Percentiles rank a stretch among this genome's conserved stretches.
Conservation (phyloP, 2,113 vertebrate species). For the Hydrolagus affinis region DNA sequence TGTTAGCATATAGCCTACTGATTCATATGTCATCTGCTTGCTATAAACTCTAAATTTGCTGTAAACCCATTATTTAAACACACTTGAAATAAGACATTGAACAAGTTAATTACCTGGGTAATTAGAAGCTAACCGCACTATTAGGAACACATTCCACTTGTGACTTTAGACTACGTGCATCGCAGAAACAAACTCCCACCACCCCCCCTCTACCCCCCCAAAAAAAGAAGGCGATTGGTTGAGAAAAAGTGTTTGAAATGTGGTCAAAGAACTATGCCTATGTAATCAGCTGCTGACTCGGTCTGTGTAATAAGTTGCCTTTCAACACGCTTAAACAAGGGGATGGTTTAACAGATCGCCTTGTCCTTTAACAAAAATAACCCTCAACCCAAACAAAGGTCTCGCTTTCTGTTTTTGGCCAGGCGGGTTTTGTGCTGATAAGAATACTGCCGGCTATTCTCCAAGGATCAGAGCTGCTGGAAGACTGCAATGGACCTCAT, state of each 20-base stretch:
- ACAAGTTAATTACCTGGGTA: conserved; percentile 40
- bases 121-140: conserved; percentile 61
- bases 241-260: conserved; percentile 42
- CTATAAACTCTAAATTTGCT: conserved; percentile 40
- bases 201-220: too few species aligned
- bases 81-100: conserved; percentile 34
- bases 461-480: conserved; percentile 65
- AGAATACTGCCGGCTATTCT: conserved; percentile 69
- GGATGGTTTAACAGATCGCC: conserved; percentile 67
- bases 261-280: conserved; percentile 43
- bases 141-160: conserved; percentile 54
- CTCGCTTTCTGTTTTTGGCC: conserved; percentile 60
- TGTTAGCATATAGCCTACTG: conserved; percentile 51
- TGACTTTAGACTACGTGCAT: conserved; percentile 53
- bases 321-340: conserved; percentile 62
- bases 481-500: conserved; percentile 68
- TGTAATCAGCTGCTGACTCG: conserved; percentile 47
- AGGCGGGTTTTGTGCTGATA: conserved; percentile 65
- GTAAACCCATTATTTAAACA: conserved; percentile 32
- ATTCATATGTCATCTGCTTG: conserved; percentile 52
- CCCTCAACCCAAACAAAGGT: conserved; percentile 80
- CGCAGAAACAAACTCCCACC: conserved; percentile 45
- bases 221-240: conserved; percentile 39
- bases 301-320: conserved; percentile 67
- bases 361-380: conserved; percentile 27